phyloP scores from a whole-genome alignment of 1,140 invertebrate species.

The Ips nitidus region DNA sequence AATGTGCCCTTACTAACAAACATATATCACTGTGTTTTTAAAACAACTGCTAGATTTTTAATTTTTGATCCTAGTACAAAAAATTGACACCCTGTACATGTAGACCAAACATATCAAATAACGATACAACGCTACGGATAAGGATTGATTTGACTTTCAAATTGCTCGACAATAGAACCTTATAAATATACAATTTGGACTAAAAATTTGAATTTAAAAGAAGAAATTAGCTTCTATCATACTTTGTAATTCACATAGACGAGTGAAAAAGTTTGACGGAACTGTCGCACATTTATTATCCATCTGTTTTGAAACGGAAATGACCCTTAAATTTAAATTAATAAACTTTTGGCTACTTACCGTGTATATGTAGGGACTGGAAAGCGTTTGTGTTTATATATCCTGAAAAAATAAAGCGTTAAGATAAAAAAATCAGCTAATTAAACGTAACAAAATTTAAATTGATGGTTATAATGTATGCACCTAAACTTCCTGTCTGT shows the following conservation, averaged over 20 bases:
- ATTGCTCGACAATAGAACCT: background rate
- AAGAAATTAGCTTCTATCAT: background rate
- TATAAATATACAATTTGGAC: constrained; percentile 5
- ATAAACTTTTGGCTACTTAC: constrained; percentile 38
- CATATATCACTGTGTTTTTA: too few relatives aligned
- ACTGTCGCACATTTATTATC: too few relatives aligned
- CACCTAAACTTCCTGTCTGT: constrained; percentile 11
- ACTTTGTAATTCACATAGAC: background rate
- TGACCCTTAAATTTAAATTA: too few relatives aligned
- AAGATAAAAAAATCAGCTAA: background rate
- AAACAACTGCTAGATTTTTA: too few relatives aligned
- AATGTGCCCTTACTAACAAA: too few relatives aligned
- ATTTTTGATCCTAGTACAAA: too few relatives aligned
- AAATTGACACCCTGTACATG: background rate
- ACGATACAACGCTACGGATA: background rate
- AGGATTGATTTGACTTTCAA: background rate
- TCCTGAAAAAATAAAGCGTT: constrained; percentile 50
- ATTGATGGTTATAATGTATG: background rate
- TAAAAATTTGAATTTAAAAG: background rate
- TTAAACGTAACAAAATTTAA: background rate
- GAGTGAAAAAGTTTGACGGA: too few relatives aligned
- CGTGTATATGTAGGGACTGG: constrained; percentile 49
- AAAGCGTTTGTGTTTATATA: constrained; percentile 53
- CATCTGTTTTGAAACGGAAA: too few relatives aligned
- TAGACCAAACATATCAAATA: constrained; percentile 4